phyloP scores from a whole-genome alignment of 2,113 vertebrate species.

The Chaetura pelagica region DNA sequence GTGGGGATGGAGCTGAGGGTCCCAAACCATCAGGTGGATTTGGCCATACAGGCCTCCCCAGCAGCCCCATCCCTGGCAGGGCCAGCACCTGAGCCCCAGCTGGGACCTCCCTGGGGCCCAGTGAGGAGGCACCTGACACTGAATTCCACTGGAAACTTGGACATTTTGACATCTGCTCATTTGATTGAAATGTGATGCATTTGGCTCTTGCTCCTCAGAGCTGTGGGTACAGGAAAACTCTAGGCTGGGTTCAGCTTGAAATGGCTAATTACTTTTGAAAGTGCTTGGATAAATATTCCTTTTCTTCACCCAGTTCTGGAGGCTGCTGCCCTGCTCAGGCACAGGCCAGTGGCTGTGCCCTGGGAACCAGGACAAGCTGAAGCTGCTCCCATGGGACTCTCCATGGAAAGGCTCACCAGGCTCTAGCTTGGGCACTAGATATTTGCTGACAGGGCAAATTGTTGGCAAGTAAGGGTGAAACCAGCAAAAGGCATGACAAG shows the following conservation, averaged over 20 bases:
- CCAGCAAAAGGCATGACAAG: neutral
- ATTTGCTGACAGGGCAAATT: neutral
- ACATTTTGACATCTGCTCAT: neutral
- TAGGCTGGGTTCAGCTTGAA: neutral
- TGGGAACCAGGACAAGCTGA: neutral
- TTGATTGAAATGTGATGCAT: neutral
- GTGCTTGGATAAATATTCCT: neutral
- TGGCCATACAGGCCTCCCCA: accelerated
- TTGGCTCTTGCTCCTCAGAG: neutral
- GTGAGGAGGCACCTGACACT: neutral
- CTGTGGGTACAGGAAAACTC: neutral
- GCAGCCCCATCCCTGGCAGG: accelerated
- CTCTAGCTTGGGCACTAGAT: neutral
- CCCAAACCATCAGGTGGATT: neutral
- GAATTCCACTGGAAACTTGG: neutral
- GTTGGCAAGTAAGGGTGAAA: neutral
- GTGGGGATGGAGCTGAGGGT: accelerated
- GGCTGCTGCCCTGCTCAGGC: neutral
- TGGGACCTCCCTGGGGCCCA: neutral
- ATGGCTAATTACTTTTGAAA: neutral
- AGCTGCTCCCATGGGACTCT: accelerated
- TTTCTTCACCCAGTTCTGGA: neutral
- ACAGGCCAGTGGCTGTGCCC: neutral
- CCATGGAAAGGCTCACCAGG: neutral
- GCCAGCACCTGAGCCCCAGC: neutral